A percentile compares a stretch with the other conserved stretches of the same genome.
Conservation (phyloP, 2,888 invertebrate genomes). For the Holacanthella duospinosa region DNA sequence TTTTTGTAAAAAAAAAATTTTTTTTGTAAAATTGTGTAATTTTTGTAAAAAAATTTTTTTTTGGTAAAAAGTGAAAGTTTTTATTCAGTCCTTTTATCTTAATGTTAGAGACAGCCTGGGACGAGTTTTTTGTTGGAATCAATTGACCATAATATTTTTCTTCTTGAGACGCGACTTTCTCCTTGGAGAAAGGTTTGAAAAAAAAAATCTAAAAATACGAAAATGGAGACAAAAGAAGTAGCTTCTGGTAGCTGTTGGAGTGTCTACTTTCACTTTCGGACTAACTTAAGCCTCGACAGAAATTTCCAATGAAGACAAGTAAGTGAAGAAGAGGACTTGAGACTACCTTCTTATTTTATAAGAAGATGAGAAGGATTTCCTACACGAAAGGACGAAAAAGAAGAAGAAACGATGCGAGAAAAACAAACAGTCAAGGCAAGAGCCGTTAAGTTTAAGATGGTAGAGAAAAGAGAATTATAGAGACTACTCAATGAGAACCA, state of each 20-base stretch:
- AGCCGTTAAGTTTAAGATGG: background rate
- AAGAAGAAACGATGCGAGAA: conserved; percentile 15
- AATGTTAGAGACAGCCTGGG: conserved; percentile 4
- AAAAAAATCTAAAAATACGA: background rate
- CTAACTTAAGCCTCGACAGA: background rate
- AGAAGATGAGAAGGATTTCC: conserved; percentile 4
- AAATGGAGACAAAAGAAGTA: no score
- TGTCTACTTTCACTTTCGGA: background rate
- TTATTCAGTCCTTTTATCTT: conserved; percentile 15
- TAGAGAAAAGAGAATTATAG: conserved; percentile 11
- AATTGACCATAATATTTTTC: conserved; percentile 27
- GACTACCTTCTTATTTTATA: background rate
- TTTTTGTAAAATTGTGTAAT: no score
- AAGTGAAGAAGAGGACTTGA: background rate
- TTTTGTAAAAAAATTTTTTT: no score
- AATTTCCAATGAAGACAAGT: conserved; percentile 1
- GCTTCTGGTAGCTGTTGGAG: background rate
- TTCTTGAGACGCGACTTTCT: no score
- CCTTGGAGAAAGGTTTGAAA: background rate
- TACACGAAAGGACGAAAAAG: conserved; percentile 9
- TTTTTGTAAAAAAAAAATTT: no score
- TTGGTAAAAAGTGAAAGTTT: no score
- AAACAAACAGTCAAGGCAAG: conserved; percentile 10
- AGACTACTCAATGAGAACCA: background rate
- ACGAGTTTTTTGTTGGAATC: conserved; percentile 21